Conservation (phyloP, 2,113 vertebrate genomes). For the Corapipo altera region DNA sequence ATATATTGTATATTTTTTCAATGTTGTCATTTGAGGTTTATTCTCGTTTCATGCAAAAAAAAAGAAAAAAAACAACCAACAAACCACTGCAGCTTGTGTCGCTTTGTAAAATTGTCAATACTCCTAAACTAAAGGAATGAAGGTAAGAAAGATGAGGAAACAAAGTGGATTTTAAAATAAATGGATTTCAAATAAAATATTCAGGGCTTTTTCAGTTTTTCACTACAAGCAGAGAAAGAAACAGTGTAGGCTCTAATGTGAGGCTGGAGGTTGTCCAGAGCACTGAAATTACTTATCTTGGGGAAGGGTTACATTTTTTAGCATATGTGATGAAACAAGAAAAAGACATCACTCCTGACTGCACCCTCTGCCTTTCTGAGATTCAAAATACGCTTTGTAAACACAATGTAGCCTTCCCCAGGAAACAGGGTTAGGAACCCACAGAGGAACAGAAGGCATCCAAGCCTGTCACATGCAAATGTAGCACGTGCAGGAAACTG, state of each 20-base stretch:
- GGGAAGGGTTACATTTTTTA: neutral
- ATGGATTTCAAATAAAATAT: constrained; percentile 64
- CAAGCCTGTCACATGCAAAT: neutral
- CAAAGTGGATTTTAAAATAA: constrained; percentile 73
- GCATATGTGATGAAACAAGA: neutral
- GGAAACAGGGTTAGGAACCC: neutral
- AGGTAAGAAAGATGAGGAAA: constrained; percentile 38
- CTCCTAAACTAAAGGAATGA: constrained; percentile 34
- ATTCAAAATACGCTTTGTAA: neutral
- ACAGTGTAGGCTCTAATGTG: neutral
- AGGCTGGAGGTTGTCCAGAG: neutral
- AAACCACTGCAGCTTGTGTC: constrained; percentile 70
- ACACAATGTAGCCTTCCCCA: neutral
- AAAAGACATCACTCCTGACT: neutral
- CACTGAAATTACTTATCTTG: neutral
- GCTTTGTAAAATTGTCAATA: constrained; percentile 71
- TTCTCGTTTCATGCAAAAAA: constrained; percentile 68
- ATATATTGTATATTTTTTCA: constrained; percentile 87
- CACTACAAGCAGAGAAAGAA: neutral
- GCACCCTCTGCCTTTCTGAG: neutral
- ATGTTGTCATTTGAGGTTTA: constrained; percentile 76
- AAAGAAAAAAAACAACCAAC: neutral
- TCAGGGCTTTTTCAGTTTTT: constrained; percentile 1
- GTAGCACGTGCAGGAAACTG: neutral
- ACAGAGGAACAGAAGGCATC: neutral